Base-by-base conservation (phyloP, 2,113 vertebrate genomes). In the Anseranas semipalmata region DNA sequence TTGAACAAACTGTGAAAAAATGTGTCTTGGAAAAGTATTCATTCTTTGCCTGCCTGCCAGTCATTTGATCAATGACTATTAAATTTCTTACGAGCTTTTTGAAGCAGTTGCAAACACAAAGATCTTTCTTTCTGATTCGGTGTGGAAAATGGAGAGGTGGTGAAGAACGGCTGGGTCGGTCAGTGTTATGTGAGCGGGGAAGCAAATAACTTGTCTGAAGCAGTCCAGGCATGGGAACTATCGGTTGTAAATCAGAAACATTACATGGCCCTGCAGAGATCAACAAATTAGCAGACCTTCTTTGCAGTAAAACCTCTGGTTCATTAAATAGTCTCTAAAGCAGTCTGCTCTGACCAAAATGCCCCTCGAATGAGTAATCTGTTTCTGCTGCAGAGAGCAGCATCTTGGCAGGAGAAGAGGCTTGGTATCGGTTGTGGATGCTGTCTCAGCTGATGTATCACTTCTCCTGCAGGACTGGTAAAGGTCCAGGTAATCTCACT, bases 131-230 rank as follows among this genome's bases (percentile, higher is more conserved):
- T 80, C 41, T 56, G 43, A 30, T 43, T 78, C 12, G n/a, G 2
- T 16, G 13, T 3, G 5, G 46, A 81, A 90, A 87, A 65, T 1
- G 1, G n/a, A 73, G 4, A 5, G 67, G 7, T 62, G 83, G 22
- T 60, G 56, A 65, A 35, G 68, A 66, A 18, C 0, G 3, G 5
- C 65, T 78, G 68, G 15, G 17, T 76, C 25, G 32, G 43, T 79
- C 14, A 56, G 28, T 30, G 13, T 75, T 82, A 43, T 0, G 0
- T 35, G 48, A 68, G 33, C 0, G 3, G n/a, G 11, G 46, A 75
- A 16, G 27, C 39, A 45, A 85, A 25, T 9, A 46, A 30, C 14
- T 85, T 60, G 30, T 68, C 12, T 41, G 65, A 8, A 85, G 74
- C 43, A 45, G 58, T 39, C 39, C 20, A 53, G 7, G 15, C 48